phyloP scores from a whole-genome alignment of 2,113 vertebrate species.

The Nycticryphes semicollaris region DNA sequence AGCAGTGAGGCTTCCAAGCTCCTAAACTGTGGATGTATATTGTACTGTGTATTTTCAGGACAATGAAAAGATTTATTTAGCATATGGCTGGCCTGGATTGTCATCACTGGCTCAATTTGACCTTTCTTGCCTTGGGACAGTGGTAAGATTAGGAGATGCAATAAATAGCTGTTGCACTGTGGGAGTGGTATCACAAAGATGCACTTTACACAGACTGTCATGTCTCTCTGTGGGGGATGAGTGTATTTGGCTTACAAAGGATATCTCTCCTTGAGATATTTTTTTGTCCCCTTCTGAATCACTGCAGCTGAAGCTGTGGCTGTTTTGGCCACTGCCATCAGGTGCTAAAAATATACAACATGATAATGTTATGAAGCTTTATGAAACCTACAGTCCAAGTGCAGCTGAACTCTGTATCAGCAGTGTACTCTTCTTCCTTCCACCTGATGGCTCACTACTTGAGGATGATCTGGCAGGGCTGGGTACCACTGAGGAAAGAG shows the following conservation, averaged over 20 bases:
- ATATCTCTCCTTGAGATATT: background rate
- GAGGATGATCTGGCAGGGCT: background rate
- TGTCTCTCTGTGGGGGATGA: background rate
- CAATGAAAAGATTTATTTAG: slow-evolving; percentile 32
- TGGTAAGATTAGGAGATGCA: slow-evolving; percentile 28
- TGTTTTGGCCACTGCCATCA: background rate
- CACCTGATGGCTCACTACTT: background rate
- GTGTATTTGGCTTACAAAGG: background rate
- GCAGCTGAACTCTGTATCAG: background rate
- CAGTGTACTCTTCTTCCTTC: background rate
- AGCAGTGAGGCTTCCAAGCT: background rate
- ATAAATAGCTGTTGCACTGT: slow-evolving; percentile 30
- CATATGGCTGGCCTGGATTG: slow-evolving; percentile 45
- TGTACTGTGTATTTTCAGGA: background rate
- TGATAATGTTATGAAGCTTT: background rate
- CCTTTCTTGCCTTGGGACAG: slow-evolving; percentile 50
- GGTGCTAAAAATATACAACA: background rate
- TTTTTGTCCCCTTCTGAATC: background rate
- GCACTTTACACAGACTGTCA: background rate
- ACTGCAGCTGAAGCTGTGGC: background rate
- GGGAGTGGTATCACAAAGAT: slow-evolving; percentile 24
- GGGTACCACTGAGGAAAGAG: background rate
- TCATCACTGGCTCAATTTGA: slow-evolving; percentile 27
- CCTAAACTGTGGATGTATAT: background rate
- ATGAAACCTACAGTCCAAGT: background rate